Conservation (phyloP, 2,113 vertebrate genomes). For the Lota lota region DNA sequence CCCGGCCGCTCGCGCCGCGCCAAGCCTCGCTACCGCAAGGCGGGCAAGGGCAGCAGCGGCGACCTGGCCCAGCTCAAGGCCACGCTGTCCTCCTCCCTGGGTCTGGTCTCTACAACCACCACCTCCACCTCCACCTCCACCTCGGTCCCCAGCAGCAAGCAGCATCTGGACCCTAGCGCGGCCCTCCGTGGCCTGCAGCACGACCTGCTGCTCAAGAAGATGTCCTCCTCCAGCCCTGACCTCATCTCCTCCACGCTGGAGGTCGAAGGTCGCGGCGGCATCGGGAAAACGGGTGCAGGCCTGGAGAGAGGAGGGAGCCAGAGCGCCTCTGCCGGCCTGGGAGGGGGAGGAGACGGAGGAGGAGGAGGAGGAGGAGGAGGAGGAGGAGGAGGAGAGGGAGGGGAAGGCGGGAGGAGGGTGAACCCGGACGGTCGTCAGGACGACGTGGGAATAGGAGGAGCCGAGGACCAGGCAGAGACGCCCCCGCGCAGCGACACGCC, state of each 20-base stretch:
- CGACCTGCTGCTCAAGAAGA: slow-evolving; percentile 83
- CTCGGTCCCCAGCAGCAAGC: slow-evolving; percentile 61
- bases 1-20: slow-evolving; percentile 85
- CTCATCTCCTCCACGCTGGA: slow-evolving; percentile 86
- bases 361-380: slow-evolving; percentile 37
- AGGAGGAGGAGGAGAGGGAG: slow-evolving; percentile 29
- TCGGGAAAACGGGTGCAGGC: slow-evolving; percentile 52
- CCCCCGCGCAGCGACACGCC: slow-evolving; percentile 78
- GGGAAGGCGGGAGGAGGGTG: slow-evolving; percentile 29
- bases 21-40: slow-evolving; percentile 86
- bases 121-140: slow-evolving; percentile 50
- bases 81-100: slow-evolving; percentile 70
- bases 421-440: too few species aligned
- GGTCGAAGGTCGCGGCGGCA: slow-evolving; percentile 63
- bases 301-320: slow-evolving; percentile 67
- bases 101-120: slow-evolving; percentile 47
- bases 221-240: slow-evolving; percentile 90
- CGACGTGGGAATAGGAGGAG: slow-evolving; percentile 32
- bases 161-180: slow-evolving; percentile 74
- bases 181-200: slow-evolving; percentile 81
- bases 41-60: slow-evolving; percentile 83
- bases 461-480: slow-evolving; percentile 64
- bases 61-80: slow-evolving; percentile 83
- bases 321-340: slow-evolving; percentile 67
- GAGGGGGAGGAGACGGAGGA: slow-evolving; percentile 42